These are phyloP conservation scores for Hydractinia symbiolongicarpus DNA, from an alignment of 30 jellyfish, hydroid and myxozoan species.

Conservation along the genomic window DNA sequence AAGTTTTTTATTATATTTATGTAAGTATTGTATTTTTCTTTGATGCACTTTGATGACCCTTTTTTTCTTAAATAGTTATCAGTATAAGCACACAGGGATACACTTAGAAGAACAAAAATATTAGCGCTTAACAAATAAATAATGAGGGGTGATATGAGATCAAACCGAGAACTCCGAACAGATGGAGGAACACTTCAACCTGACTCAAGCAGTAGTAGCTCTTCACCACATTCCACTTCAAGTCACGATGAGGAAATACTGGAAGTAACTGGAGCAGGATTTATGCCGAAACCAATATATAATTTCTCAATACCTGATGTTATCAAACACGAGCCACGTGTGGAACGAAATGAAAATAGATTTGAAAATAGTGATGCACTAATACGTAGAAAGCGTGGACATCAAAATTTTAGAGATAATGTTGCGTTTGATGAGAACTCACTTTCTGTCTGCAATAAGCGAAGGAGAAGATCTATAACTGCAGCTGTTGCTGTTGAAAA, in stretches of 20 bases:
- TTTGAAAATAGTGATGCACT: not conserved
- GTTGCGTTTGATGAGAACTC: not conserved
- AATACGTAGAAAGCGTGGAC: conserved; percentile 1
- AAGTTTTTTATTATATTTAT: too few relatives aligned
- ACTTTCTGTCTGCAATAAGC: not conserved
- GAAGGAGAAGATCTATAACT: not conserved
- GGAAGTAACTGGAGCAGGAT: conserved; percentile 48
- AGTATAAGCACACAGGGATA: too few relatives aligned
- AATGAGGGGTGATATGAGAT: conserved; percentile 10
- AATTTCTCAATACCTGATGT: conserved; percentile 92
- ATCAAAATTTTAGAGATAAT: not conserved
- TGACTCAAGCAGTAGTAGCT: conserved; percentile 78
- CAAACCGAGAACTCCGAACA: not conserved
- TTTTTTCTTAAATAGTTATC: too few relatives aligned
- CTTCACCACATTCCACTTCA: conserved; percentile 88
- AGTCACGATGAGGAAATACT: conserved; percentile 74
- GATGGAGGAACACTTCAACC: conserved; percentile 5
- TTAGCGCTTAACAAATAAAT: not conserved
- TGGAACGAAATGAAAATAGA: conserved; percentile 1
- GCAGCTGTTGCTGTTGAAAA: not conserved
- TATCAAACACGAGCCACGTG: conserved; percentile 59
- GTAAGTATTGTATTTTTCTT: too few relatives aligned
- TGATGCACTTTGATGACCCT: too few relatives aligned
- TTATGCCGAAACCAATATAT: conserved; percentile 68
- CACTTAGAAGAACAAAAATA: too few relatives aligned